A percentile compares a stretch with the other conserved stretches of the same genome.
phyloP scores from a whole-genome alignment of 1,140 invertebrate species.

The Penaeus japonicus region DNA sequence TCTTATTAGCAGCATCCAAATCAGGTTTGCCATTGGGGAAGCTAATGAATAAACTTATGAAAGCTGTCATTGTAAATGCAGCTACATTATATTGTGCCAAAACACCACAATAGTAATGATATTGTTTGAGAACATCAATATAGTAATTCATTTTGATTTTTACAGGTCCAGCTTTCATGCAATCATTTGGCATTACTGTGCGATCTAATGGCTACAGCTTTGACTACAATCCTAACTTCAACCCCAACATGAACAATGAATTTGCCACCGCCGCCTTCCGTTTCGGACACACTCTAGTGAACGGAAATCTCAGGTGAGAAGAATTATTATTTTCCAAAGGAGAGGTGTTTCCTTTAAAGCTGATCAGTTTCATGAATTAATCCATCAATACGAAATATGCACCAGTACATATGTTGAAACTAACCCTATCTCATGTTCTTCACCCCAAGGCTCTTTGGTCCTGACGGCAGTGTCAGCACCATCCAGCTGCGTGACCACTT shows the following conservation, averaged over 20 bases:
- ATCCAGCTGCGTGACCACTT: slow-evolving; percentile 27
- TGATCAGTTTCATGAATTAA: too few species aligned
- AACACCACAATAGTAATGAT: too few species aligned
- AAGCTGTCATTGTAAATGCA: too few species aligned
- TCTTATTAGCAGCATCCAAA: too few species aligned
- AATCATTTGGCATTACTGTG: slow-evolving; percentile 60
- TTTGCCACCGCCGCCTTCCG: slow-evolving; percentile 67
- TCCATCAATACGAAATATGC: too few species aligned
- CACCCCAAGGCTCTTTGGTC: not conserved
- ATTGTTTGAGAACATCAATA: too few species aligned
- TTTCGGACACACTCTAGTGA: slow-evolving; percentile 65
- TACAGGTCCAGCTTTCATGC: slow-evolving; percentile 58
- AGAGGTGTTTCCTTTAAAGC: not conserved
- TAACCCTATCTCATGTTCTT: not conserved
- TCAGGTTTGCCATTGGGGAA: too few species aligned
- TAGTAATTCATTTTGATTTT: too few species aligned
- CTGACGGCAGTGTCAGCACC: not conserved
- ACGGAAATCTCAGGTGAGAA: slow-evolving; percentile 35
- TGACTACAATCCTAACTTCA: slow-evolving; percentile 64
- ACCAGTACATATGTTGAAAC: too few species aligned
- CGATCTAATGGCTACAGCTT: slow-evolving; percentile 60
- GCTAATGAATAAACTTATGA: too few species aligned
- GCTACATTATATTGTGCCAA: too few species aligned
- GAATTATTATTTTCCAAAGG: not conserved
- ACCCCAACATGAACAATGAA: slow-evolving; percentile 65